A percentile compares a stretch with the other conserved stretches of the same genome.
These are phyloP conservation scores for Drosophila auraria DNA, from an alignment of 1,140 invertebrate genomes.

Conservation along the genomic window DNA sequence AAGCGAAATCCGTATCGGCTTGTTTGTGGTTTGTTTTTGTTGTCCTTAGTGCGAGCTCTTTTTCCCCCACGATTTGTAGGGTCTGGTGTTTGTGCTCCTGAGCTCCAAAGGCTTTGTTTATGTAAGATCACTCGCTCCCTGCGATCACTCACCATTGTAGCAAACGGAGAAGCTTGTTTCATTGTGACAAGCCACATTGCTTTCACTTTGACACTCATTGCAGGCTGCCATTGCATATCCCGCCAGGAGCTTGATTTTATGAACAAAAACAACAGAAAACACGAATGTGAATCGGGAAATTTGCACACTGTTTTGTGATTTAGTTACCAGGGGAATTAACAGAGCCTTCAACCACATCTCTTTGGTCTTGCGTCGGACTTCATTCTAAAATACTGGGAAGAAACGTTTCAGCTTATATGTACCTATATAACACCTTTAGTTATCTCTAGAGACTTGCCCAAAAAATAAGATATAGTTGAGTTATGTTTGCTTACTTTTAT, in stretches of 20 bases:
- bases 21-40: no score
- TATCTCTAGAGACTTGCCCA: constrained; percentile 39
- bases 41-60: no score
- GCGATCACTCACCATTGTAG: constrained; percentile 27
- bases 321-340: constrained; percentile 57
- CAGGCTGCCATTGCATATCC: constrained; percentile 30
- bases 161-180: constrained; percentile 57
- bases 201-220: constrained; percentile 50
- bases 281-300: background rate
- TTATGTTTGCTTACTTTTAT: constrained; percentile 60
- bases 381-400: constrained; percentile 59
- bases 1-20: no score
- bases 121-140: no score
- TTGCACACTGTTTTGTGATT: background rate
- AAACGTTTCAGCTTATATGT: constrained; percentile 37
- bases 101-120: no score
- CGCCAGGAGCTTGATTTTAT: constrained; percentile 37
- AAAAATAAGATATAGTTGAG: constrained; percentile 33
- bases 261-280: background rate
- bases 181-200: constrained; percentile 52
- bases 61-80: no score
- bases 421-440: constrained; percentile 24
- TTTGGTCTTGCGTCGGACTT: constrained; percentile 12
- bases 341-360: constrained; percentile 54
- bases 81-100: no score